Evolutionary conservation across 1,140 invertebrate species (phyloP).

Genomic region (Solenopsis fugax): DNA sequence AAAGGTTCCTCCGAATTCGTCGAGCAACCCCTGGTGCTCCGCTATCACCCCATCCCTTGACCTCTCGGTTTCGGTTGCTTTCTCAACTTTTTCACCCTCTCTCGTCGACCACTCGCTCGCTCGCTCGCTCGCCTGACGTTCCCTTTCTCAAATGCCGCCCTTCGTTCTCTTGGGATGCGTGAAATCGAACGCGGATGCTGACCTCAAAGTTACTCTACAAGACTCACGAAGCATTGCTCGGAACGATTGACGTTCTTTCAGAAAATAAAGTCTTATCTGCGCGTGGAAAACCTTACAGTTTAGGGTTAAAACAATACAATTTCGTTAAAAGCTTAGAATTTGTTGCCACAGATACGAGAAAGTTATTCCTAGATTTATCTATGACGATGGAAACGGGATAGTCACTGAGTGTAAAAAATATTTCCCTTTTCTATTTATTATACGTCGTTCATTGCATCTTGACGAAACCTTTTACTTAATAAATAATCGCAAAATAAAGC

Average conservation of each 20-base stretch:
- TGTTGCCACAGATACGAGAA: background rate
- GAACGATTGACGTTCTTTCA: slow-evolving; percentile 5
- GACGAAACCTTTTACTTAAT: background rate
- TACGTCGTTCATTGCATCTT: background rate
- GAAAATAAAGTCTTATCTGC: slow-evolving; percentile 3
- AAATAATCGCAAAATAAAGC: background rate
- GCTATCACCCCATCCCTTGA: background rate
- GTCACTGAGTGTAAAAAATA: background rate
- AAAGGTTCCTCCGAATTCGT: slow-evolving; percentile 76
- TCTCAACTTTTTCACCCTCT: slow-evolving; percentile 47
- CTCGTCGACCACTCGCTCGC: slow-evolving; percentile 12
- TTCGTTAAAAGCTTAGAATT: background rate
- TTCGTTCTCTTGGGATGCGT: slow-evolving; percentile 19
- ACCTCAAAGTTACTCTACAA: slow-evolving; percentile 29
- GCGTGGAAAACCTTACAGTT: background rate
- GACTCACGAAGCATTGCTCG: slow-evolving; percentile 12
- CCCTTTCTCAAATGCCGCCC: slow-evolving; percentile 18
- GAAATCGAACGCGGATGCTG: slow-evolving; percentile 31
- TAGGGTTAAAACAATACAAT: background rate
- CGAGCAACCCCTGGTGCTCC: slow-evolving; percentile 3
- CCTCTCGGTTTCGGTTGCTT: slow-evolving; percentile 31
- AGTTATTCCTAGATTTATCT: background rate
- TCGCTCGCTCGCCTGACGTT: slow-evolving; percentile 24
- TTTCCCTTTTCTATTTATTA: background rate
- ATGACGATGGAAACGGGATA: background rate